Evolutionary conservation across 2,797 vertebrate genomes (phyloP), one percentile per base, ranked within the genome.

Genomic region (Intellagama lesueurii): DNA sequence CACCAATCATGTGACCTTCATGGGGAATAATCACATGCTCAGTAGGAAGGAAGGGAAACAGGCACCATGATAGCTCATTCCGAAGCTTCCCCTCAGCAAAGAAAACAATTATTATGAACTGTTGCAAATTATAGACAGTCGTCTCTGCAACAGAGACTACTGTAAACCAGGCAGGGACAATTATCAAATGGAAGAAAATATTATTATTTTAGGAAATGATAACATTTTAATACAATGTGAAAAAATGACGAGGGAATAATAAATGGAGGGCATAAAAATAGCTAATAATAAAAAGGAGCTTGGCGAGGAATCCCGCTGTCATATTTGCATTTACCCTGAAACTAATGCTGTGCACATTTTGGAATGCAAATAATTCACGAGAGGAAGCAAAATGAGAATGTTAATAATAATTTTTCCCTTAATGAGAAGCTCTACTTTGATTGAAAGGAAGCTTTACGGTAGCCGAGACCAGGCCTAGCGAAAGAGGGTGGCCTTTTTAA

Each of bases 281-380:
- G 90, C 96, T 98, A 96, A 97, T 97, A 97, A 96, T 97, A 96
- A 96, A 96, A 96, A 96, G 94, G 93, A 95, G 91, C 96, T 96
- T 93, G 95, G 96, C 96, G 96, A 96, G 97, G 96, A 96, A 96
- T 96, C 97, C 96, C 82, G 95, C 97, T 97, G 97, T 97, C 96
- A 94, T 97, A 97, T 97, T 97, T 98, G 96, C 97, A 97, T 97
- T 97, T 97, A 97, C 95, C 95, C 97, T 97, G 97, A 97, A 97
- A 97, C 95, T 95, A 97, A 97, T 97, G 95, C 95, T 92, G 28
- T 95, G 95, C 96, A 97, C 96, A 96, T 96, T 97, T 96, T 96
- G 93, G 94, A 97, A 97, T 97, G 96, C 96, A 97, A 97, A 97
- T 97, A 97, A 97, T 96, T 97, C 97, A 97, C 95, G 64, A 96